phyloP scores from a whole-genome alignment of 2,113 vertebrate species.

The Passerina amoena region DNA sequence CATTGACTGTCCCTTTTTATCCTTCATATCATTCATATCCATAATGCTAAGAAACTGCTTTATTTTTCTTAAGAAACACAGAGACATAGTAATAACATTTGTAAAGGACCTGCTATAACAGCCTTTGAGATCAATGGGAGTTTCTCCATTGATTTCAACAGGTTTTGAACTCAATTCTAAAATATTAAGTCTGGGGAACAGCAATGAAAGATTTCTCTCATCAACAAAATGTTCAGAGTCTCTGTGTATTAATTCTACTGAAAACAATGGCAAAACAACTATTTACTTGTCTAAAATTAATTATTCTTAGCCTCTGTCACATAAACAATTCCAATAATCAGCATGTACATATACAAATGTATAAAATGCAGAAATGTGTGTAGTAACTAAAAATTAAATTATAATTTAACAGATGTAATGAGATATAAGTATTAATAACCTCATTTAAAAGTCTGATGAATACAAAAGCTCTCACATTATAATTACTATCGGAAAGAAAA shows the following conservation, averaged over 20 bases:
- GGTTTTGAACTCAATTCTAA: neutral
- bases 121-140: neutral
- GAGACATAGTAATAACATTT: neutral
- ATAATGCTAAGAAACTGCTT: neutral
- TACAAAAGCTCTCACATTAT: conserved; percentile 48
- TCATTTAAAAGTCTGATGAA: conserved; percentile 62
- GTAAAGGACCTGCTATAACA: neutral
- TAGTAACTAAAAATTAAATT: conserved; percentile 58
- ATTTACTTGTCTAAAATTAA: neutral
- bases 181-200: neutral
- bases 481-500: conserved; percentile 43
- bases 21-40: neutral
- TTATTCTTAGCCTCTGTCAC: neutral
- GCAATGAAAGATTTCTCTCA: neutral
- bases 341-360: neutral
- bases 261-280: neutral
- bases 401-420: conserved; percentile 47
- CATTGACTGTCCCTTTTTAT: neutral
- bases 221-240: neutral
- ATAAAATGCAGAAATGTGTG: conserved; percentile 23
- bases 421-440: conserved; percentile 61
- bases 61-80: neutral
- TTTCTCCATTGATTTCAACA: neutral
- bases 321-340: conserved; percentile 1
- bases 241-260: neutral